Evolutionary conservation across 2,888 invertebrate genomes (phyloP).

Genomic region (Eristalinus sepulchralis): DNA sequence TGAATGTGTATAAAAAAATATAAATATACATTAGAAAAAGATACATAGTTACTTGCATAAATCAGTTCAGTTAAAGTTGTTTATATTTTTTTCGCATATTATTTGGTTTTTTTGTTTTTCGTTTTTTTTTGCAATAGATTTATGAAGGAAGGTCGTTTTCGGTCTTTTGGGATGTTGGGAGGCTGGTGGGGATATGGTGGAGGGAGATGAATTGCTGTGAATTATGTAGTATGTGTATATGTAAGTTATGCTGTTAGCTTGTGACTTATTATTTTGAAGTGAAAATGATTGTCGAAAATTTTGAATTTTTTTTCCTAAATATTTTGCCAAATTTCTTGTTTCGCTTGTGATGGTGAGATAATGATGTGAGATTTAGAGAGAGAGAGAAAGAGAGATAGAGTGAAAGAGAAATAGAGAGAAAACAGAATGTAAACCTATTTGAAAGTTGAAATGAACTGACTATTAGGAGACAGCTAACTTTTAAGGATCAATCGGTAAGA

Average conservation of each 20-base stretch:
- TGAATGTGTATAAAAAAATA: slow-evolving; percentile 71
- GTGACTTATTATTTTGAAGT: slow-evolving; percentile 59
- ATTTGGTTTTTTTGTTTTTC: slow-evolving; percentile 14
- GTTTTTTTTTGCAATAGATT: slow-evolving; percentile 30
- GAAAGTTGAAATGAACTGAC: slow-evolving; percentile 43
- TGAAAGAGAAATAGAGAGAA: slow-evolving; percentile 25
- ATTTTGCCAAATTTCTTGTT: slow-evolving; percentile 56
- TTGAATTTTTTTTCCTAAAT: slow-evolving; percentile 61
- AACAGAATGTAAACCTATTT: neutral
- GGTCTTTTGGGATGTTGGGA: neutral
- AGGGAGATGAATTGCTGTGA: slow-evolving; percentile 60
- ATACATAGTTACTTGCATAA: slow-evolving; percentile 72
- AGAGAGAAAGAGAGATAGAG: slow-evolving; percentile 47
- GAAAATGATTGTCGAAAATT: slow-evolving; percentile 71
- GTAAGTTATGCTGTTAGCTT: slow-evolving; percentile 26
- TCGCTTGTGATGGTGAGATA: slow-evolving; percentile 47
- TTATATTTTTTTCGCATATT: slow-evolving; percentile 23
- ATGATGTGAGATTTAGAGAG: slow-evolving; percentile 63
- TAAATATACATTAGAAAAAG: slow-evolving; percentile 72
- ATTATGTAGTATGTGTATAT: slow-evolving; percentile 15
- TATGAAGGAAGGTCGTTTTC: slow-evolving; percentile 9
- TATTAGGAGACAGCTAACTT: neutral
- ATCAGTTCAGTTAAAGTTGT: slow-evolving; percentile 70
- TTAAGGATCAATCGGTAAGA: slow-evolving; percentile 21
- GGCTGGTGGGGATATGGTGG: slow-evolving; percentile 29